Conservation (phyloP, 2,888 invertebrate species). For the Morpho achilles region DNA sequence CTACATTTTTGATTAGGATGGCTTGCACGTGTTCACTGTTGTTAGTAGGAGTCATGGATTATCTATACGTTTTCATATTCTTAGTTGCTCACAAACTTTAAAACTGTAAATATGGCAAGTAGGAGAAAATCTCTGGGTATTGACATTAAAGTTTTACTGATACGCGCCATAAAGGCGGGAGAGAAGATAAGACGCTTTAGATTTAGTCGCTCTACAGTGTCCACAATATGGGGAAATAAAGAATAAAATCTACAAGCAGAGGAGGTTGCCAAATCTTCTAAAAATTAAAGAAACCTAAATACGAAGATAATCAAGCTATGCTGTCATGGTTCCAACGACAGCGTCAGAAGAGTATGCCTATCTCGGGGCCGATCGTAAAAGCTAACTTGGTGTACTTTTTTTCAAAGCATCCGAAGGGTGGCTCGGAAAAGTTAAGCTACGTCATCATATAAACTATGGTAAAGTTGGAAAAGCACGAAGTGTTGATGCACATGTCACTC, state of each 20-base stretch:
- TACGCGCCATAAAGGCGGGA: no score
- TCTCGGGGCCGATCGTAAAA: constrained; percentile 19
- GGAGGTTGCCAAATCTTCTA: constrained; percentile 31
- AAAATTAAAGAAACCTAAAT: constrained; percentile 23
- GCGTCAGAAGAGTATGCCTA: constrained; percentile 27
- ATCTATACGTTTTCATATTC: no score
- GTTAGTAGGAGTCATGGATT: no score
- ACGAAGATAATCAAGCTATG: constrained; percentile 20
- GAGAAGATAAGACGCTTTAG: constrained; percentile 27
- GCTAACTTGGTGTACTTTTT: constrained; percentile 24
- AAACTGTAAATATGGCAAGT: no score
- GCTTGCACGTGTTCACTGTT: no score
- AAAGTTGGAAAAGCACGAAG: constrained; percentile 29
- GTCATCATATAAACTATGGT: constrained; percentile 30
- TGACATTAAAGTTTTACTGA: no score
- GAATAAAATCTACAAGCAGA: constrained; percentile 34
- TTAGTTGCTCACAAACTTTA: no score
- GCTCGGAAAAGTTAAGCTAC: constrained; percentile 36
- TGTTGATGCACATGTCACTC: constrained; percentile 31
- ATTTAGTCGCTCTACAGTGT: constrained; percentile 32
- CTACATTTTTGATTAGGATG: no score
- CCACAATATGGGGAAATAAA: constrained; percentile 36
- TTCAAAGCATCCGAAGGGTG: constrained; percentile 38
- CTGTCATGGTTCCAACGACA: constrained; percentile 29
- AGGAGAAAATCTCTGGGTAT: no score